phyloP scores from a whole-genome alignment of 1,140 invertebrate genomes.

The Marisa cornuarietis region DNA sequence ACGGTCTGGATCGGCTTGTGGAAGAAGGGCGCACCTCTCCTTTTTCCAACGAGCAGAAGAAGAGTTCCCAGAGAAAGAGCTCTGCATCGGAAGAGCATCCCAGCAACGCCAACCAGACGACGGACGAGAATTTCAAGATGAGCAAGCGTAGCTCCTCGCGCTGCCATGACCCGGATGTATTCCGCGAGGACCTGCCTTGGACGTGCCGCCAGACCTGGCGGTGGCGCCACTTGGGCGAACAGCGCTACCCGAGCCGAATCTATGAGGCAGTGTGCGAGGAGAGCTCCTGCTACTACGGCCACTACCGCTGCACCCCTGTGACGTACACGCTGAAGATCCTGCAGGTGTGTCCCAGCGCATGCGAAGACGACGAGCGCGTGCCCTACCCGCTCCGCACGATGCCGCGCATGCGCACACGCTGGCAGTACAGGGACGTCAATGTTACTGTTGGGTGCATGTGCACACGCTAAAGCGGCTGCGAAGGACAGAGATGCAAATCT shows the following conservation, averaged over 20 bases:
- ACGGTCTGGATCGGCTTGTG: no score
- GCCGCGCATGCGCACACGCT: constrained; percentile 5
- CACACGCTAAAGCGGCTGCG: constrained; percentile 7
- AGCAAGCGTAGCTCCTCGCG: neutral
- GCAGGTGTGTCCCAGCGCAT: constrained; percentile 7
- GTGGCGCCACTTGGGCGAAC: constrained; percentile 17
- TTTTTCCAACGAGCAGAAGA: no score
- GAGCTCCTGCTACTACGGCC: constrained; percentile 18
- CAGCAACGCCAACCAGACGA: no score
- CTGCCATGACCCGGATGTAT: neutral
- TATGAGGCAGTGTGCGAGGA: constrained; percentile 21
- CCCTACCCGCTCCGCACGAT: constrained; percentile 3
- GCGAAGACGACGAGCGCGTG: constrained; percentile 17
- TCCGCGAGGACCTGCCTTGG: constrained; percentile 18
- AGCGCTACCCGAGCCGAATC: constrained; percentile 20
- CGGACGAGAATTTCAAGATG: no score
- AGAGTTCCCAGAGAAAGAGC: no score
- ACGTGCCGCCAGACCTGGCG: constrained; percentile 3
- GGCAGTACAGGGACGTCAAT: constrained; percentile 16
- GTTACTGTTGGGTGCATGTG: constrained; percentile 29
- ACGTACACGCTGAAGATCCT: constrained; percentile 18
- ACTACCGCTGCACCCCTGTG: constrained; percentile 28
- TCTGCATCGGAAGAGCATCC: no score
- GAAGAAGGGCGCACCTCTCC: no score
- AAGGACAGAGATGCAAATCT: no score